Conservation (phyloP, 2,113 vertebrate species). For the Pao palembangensis region DNA sequence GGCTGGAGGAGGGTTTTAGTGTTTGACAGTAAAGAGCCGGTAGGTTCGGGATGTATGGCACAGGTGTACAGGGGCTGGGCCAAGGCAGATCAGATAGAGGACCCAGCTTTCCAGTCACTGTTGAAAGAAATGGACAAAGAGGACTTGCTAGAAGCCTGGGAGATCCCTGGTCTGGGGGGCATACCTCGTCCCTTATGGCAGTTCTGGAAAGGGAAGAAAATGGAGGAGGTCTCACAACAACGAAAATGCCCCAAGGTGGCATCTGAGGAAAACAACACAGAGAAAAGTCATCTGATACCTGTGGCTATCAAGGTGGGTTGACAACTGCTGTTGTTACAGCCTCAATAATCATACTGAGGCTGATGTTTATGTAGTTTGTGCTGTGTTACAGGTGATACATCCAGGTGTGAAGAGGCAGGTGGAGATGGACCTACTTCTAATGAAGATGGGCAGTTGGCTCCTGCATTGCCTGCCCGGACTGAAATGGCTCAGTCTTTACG, state of each 20-base stretch:
- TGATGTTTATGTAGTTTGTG: background rate
- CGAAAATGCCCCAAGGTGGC: constrained; percentile 8
- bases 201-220: constrained; percentile 42
- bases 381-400: constrained; percentile 82
- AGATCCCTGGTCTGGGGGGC: constrained; percentile 71
- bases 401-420: constrained; percentile 87
- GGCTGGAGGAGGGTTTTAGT: constrained; percentile 77
- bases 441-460: constrained; percentile 83
- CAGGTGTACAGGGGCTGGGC: constrained; percentile 91
- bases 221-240: constrained; percentile 47
- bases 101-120: constrained; percentile 59
- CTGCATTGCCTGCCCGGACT: constrained; percentile 87
- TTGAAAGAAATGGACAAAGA: constrained; percentile 47
- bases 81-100: constrained; percentile 67
- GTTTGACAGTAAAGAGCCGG: constrained; percentile 83
- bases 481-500: constrained; percentile 90
- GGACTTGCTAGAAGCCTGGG: constrained; percentile 77
- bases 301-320: constrained; percentile 90
- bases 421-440: constrained; percentile 85
- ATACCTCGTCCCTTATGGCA: constrained; percentile 59
- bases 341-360: background rate
- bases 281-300: constrained; percentile 72
- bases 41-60: constrained; percentile 90
- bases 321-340: background rate
- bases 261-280: constrained; percentile 11